Percentiles rank a stretch among this genome's conserved stretches.
Evolutionary conservation across 1,140 invertebrate species (phyloP).

Genomic region (Drosophila azteca): DNA sequence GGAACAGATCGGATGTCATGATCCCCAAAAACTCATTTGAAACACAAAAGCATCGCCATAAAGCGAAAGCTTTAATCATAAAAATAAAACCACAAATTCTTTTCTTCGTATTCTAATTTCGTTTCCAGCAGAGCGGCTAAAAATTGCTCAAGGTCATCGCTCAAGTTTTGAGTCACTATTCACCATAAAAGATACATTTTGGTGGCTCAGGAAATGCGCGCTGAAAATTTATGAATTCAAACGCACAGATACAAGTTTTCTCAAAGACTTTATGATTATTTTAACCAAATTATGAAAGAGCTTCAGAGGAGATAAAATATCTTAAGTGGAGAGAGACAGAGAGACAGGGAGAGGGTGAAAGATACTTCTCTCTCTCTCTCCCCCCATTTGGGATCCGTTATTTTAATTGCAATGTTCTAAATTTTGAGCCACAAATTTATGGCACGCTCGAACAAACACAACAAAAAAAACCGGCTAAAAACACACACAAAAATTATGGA

Average conservation of each 20-base stretch:
- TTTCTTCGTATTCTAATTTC: conserved; percentile 44
- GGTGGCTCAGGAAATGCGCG: conserved; percentile 34
- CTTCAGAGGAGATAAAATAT: conserved; percentile 1
- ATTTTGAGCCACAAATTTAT: conserved; percentile 48
- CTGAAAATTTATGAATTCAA: conserved; percentile 39
- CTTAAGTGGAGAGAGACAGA: conserved; percentile 2
- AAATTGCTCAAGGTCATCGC: conserved; percentile 39
- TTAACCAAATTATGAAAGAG: conserved; percentile 24
- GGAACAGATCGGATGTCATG: conserved; percentile 5
- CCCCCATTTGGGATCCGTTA: conserved; percentile 32
- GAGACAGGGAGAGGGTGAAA: conserved; percentile 25
- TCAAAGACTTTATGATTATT: conserved; percentile 2
- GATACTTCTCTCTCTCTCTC: not conserved
- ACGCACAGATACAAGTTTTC: conserved; percentile 21
- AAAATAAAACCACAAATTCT: conserved; percentile 25
- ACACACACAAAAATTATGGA: conserved; percentile 26
- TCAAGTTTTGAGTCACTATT: conserved; percentile 29
- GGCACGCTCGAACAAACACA: conserved; percentile 19
- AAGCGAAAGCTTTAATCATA: conserved; percentile 30
- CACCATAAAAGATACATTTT: not conserved
- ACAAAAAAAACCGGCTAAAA: conserved; percentile 43
- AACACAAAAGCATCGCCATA: conserved; percentile 30
- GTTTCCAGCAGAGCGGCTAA: conserved; percentile 7
- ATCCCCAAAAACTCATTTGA: conserved; percentile 24
- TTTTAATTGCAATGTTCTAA: conserved; percentile 63